Percentiles rank a stretch among this genome's conserved stretches.
Evolutionary conservation across 2,888 invertebrate species (phyloP).

Genomic region (Plebejus argus): DNA sequence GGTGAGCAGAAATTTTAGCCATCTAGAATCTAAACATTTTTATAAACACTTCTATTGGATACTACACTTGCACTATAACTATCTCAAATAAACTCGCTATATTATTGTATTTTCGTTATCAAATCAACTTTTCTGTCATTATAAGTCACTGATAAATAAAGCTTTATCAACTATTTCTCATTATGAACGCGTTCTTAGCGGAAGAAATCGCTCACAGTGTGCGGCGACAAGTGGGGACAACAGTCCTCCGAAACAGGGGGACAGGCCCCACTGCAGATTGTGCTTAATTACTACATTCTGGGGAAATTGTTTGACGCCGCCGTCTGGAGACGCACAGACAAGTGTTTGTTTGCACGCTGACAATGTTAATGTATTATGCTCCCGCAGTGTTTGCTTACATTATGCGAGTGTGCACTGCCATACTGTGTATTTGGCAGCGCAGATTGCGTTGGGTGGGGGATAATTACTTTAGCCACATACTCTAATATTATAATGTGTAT

Average conservation of each 20-base stretch:
- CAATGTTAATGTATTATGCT: slow-evolving; percentile 19
- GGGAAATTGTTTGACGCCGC: slow-evolving; percentile 30
- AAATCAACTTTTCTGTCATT: neutral
- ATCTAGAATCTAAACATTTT: too few species aligned
- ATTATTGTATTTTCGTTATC: neutral
- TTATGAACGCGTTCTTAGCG: neutral
- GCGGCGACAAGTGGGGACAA: slow-evolving; percentile 29
- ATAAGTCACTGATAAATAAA: too few species aligned
- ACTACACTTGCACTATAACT: too few species aligned
- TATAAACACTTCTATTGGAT: too few species aligned
- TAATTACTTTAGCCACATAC: neutral
- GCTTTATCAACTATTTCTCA: neutral
- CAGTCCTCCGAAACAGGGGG: slow-evolving; percentile 18
- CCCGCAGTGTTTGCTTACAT: neutral
- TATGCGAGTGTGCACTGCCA: neutral
- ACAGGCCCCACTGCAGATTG: slow-evolving; percentile 26
- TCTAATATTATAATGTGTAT: too few species aligned
- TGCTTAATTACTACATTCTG: slow-evolving; percentile 32
- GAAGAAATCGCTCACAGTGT: slow-evolving; percentile 28
- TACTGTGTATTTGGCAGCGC: neutral
- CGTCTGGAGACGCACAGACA: slow-evolving; percentile 31
- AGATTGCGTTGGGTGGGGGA: neutral
- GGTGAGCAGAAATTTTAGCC: too few species aligned
- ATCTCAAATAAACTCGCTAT: neutral
- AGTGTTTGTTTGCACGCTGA: slow-evolving; percentile 27